phyloP scores from a whole-genome alignment of 2,797 vertebrate genomes.

The Coregonus suidteri region DNA sequence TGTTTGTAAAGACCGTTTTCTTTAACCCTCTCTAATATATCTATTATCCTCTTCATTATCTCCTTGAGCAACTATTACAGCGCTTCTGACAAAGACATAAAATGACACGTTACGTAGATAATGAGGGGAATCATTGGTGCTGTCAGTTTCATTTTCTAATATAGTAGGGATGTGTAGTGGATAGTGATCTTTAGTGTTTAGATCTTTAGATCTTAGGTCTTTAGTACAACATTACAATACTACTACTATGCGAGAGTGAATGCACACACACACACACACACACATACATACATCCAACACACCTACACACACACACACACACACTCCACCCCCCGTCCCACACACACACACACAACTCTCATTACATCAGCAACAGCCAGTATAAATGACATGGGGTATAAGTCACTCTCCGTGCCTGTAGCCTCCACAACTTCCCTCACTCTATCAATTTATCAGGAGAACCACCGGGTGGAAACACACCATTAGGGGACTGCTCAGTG shows the following conservation, averaged over 20 bases:
- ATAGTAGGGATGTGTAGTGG: conserved; percentile 37
- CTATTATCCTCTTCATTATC: conserved; percentile 52
- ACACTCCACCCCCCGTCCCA: neutral
- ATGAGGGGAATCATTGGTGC: conserved; percentile 69
- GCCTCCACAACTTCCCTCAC: neutral
- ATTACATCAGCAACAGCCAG: neutral
- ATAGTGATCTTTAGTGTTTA: too few relatives aligned
- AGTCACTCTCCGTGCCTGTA: neutral
- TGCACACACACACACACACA: conserved; percentile 14
- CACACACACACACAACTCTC: neutral
- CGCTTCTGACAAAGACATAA: conserved; percentile 84
- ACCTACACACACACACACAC: neutral
- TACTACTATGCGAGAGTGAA: neutral
- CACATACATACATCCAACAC: neutral
- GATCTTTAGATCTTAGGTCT: neutral
- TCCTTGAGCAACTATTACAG: conserved; percentile 79
- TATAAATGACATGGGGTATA: neutral
- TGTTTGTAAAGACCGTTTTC: conserved; percentile 60
- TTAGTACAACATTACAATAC: neutral
- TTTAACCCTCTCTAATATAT: conserved; percentile 53
- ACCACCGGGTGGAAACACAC: neutral
- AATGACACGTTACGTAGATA: conserved; percentile 66
- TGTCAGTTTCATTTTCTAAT: conserved; percentile 56
- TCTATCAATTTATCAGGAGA: neutral
- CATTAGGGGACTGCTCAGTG: neutral